These are phyloP conservation scores for Struthio camelus DNA, from an alignment of 2,113 vertebrate species.

Conservation along the genomic window DNA sequence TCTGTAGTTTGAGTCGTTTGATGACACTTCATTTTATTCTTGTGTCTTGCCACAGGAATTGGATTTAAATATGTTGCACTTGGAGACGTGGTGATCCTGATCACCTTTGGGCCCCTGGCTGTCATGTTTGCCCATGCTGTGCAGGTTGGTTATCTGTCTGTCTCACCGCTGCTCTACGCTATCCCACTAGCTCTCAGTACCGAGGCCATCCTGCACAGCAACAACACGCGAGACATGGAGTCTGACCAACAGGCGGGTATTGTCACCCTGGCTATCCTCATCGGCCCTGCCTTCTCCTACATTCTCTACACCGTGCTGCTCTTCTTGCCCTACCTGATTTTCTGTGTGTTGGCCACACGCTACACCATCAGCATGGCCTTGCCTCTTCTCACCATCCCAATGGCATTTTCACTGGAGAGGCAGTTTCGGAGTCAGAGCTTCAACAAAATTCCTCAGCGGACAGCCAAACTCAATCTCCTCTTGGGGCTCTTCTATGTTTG, in stretches of 20 bases:
- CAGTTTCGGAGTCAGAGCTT: constrained; percentile 92
- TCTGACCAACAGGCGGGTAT: constrained; percentile 94
- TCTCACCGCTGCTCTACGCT: constrained; percentile 92
- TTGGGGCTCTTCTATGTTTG: constrained; percentile 96
- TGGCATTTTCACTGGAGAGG: constrained; percentile 94
- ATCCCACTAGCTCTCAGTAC: constrained; percentile 94
- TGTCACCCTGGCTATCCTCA: constrained; percentile 94
- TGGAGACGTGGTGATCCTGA: constrained; percentile 96
- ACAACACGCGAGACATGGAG: constrained; percentile 98
- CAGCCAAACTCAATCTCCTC: constrained; percentile 95
- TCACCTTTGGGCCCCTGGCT: constrained; percentile 95
- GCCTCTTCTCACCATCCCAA: constrained; percentile 91
- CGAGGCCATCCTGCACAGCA: constrained; percentile 97
- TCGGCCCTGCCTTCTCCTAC: constrained; percentile 91
- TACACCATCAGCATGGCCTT: constrained; percentile 95
- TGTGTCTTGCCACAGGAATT: constrained; percentile 81
- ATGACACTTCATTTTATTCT: neutral
- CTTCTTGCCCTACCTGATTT: constrained; percentile 91
- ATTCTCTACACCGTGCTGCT: constrained; percentile 91
- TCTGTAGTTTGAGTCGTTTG: neutral
- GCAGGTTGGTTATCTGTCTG: constrained; percentile 93
- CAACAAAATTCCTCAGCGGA: constrained; percentile 91
- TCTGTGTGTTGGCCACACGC: constrained; percentile 91
- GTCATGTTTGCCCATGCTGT: constrained; percentile 96
- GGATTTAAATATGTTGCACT: constrained; percentile 97